A percentile compares a stretch with the other conserved stretches of the same genome.
Conservation (phyloP, 2,888 invertebrate genomes). For the Lithophane leautieri region DNA sequence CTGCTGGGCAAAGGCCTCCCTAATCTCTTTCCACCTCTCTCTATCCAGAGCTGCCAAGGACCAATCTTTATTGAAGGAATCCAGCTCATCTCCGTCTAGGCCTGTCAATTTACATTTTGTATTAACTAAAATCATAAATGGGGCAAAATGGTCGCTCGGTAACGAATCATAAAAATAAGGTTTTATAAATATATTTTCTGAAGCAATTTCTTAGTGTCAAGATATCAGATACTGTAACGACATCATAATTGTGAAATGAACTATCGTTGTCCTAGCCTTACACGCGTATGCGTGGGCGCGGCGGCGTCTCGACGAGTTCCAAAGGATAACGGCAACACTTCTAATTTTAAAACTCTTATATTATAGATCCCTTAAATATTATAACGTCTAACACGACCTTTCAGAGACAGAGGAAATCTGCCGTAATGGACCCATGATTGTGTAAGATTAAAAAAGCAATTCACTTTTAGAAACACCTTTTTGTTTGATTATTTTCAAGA, state of each 20-base stretch:
- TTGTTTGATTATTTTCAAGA: conserved; percentile 12
- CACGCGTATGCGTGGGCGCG: conserved; percentile 54
- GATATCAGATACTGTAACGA: conserved; percentile 34
- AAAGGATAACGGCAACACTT: conserved; percentile 28
- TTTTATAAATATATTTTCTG: not conserved
- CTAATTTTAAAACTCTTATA: conserved; percentile 54
- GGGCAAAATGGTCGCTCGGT: not conserved
- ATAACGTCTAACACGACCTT: conserved; percentile 37
- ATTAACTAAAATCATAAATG: not conserved
- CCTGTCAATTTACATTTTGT: no score
- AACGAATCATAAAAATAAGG: not conserved
- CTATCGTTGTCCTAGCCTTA: conserved; percentile 36
- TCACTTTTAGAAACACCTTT: conserved; percentile 20
- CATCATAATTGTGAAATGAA: conserved; percentile 63
- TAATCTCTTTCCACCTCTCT: no score
- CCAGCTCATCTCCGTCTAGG: no score
- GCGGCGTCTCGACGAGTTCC: conserved; percentile 45
- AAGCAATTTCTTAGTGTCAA: conserved; percentile 19
- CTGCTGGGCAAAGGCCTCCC: no score
- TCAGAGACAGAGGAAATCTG: conserved; percentile 7
- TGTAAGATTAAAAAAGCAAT: conserved; percentile 24
- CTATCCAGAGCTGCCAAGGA: no score
- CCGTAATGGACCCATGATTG: conserved; percentile 6
- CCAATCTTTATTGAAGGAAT: no score
- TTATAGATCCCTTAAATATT: conserved; percentile 19